A percentile compares a stretch with the other conserved stretches of the same genome.
Conservation (phyloP, 2,797 vertebrate species). For the Chloroceryle inda region DNA sequence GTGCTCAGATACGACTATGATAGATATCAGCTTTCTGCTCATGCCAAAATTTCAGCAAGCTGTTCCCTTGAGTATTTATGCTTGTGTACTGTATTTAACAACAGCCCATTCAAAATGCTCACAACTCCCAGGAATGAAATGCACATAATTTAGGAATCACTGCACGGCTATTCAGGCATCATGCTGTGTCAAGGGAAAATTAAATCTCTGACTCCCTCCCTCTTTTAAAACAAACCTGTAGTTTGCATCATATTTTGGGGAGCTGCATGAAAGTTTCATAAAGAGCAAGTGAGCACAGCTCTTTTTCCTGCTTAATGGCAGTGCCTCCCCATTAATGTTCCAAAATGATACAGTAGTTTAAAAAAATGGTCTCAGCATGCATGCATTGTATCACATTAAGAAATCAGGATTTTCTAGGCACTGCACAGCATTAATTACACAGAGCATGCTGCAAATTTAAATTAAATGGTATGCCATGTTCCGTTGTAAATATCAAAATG, state of each 20-base stretch:
- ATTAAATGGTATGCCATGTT: constrained; percentile 69
- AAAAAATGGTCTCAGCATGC: constrained; percentile 68
- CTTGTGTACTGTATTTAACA: constrained; percentile 71
- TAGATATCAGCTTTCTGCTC: constrained; percentile 46
- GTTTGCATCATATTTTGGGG: constrained; percentile 59
- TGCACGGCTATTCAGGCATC: constrained; percentile 65
- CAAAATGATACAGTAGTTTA: constrained; percentile 53
- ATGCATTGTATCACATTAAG: constrained; percentile 72
- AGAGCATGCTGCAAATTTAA: constrained; percentile 70
- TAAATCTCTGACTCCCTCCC: constrained; percentile 42
- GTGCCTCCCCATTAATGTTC: constrained; percentile 44
- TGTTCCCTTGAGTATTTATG: constrained; percentile 60
- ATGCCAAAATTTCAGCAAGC: constrained; percentile 62
- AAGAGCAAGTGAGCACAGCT: background rate
- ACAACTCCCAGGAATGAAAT: constrained; percentile 68
- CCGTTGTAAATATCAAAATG: constrained; percentile 65
- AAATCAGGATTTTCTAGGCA: constrained; percentile 71
- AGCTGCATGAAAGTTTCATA: constrained; percentile 42
- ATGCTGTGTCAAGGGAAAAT: constrained; percentile 68
- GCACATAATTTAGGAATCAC: constrained; percentile 72
- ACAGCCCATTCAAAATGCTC: constrained; percentile 67
- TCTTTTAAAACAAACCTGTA: constrained; percentile 55
- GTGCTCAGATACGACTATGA: constrained; percentile 1
- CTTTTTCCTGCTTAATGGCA: constrained; percentile 5
- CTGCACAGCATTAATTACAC: constrained; percentile 74